Conservation (phyloP, 2,797 vertebrate species). For the Pipistrellus pygmaeus region DNA sequence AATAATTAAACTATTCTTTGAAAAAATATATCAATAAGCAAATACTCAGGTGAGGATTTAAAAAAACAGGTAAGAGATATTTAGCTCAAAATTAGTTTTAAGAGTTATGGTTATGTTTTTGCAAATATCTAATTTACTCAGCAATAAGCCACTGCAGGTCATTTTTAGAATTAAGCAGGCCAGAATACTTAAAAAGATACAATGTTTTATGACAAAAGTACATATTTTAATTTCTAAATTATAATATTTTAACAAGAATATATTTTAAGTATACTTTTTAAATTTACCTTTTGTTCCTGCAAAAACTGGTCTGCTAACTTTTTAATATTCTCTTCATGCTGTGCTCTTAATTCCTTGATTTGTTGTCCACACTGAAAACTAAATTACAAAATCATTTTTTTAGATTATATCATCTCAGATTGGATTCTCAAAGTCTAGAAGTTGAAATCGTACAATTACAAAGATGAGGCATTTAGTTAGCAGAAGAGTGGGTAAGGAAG, state of each 20-base stretch:
- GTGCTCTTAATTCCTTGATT: slow-evolving; percentile 94
- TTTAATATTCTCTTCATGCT: slow-evolving; percentile 95
- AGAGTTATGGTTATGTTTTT: slow-evolving; percentile 19
- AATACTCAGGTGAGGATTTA: not conserved
- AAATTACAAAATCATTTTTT: slow-evolving; percentile 82
- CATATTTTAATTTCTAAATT: slow-evolving; percentile 62
- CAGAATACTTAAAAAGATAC: slow-evolving; percentile 48
- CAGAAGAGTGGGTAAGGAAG: not conserved
- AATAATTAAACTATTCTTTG: not conserved
- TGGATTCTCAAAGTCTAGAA: slow-evolving; percentile 60
- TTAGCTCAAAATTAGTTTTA: slow-evolving; percentile 59
- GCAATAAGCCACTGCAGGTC: slow-evolving; percentile 13
- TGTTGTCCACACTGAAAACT: slow-evolving; percentile 98
- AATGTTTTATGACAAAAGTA: slow-evolving; percentile 51
- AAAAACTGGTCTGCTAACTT: slow-evolving; percentile 87
- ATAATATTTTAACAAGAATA: slow-evolving; percentile 54
- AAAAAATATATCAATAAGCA: not conserved
- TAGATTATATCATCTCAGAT: slow-evolving; percentile 26
- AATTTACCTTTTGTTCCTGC: slow-evolving; percentile 87
- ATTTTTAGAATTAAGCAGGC: slow-evolving; percentile 20
- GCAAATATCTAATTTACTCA: slow-evolving; percentile 34
- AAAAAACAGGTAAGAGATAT: slow-evolving; percentile 29
- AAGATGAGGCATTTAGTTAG: slow-evolving; percentile 27
- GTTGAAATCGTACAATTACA: slow-evolving; percentile 19
- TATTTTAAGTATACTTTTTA: slow-evolving; percentile 33